Conservation (phyloP, 2,888 invertebrate genomes). For the Sceliomorpha sp. region DNA sequence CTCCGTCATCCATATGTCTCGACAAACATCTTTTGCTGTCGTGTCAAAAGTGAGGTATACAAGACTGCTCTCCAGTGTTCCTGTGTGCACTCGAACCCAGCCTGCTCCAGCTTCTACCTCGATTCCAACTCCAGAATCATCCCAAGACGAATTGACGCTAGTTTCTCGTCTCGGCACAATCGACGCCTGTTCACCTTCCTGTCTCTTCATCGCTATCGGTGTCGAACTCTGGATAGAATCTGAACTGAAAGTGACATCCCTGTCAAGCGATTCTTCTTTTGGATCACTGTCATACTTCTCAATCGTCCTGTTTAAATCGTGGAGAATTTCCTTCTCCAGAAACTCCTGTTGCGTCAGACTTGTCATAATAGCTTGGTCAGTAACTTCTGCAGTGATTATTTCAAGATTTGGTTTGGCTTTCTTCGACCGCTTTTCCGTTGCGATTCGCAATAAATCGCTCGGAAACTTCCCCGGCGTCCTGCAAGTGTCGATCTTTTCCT, state of each 20-base stretch:
- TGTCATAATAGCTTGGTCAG: not conserved
- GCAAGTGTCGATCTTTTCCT: constrained; percentile 40
- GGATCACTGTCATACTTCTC: constrained; percentile 69
- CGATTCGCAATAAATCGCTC: not conserved
- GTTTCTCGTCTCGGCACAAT: constrained; percentile 18
- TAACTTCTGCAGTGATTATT: too few species aligned
- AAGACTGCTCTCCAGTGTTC: constrained; percentile 83
- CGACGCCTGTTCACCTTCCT: constrained; percentile 11
- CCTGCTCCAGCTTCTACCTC: constrained; percentile 82
- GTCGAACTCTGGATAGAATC: constrained; percentile 69
- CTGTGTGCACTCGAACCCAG: constrained; percentile 85
- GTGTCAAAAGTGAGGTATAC: constrained; percentile 83
- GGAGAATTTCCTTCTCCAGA: constrained; percentile 65
- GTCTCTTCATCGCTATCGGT: constrained; percentile 49
- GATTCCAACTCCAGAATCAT: constrained; percentile 81
- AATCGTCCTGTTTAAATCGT: constrained; percentile 74
- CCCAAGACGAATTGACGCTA: constrained; percentile 75
- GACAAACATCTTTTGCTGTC: constrained; percentile 81
- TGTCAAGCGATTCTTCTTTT: constrained; percentile 41
- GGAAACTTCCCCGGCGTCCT: constrained; percentile 31
- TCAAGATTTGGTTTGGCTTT: constrained; percentile 4
- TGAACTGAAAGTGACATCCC: constrained; percentile 66
- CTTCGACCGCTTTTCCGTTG: constrained; percentile 12
- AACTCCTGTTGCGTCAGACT: constrained; percentile 33
- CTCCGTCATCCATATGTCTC: constrained; percentile 81